Evolutionary conservation across 2,797 vertebrate genomes (phyloP).

Genomic region (Borostomias antarcticus): DNA sequence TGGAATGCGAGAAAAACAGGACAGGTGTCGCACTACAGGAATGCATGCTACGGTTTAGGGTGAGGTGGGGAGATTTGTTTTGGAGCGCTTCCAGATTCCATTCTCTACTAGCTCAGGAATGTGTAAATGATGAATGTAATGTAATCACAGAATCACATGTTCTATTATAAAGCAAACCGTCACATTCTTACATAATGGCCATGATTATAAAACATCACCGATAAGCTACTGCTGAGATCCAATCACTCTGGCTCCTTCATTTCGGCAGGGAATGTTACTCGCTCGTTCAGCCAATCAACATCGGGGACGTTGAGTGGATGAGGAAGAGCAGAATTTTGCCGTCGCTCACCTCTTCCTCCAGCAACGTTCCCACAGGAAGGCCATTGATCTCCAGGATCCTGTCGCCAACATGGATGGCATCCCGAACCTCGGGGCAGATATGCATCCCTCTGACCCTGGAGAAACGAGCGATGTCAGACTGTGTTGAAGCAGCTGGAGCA

Average conservation of each 20-base stretch:
- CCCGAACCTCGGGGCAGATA: constrained; percentile 91
- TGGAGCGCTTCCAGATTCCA: constrained; percentile 25
- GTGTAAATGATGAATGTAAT: constrained; percentile 52
- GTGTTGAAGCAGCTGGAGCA: too few relatives aligned
- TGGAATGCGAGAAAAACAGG: constrained; percentile 17
- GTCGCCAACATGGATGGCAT: constrained; percentile 93
- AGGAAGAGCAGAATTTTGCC: background rate
- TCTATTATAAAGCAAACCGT: constrained; percentile 20
- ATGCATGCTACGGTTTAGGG: background rate
- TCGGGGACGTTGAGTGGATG: background rate
- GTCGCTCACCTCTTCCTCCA: constrained; percentile 89
- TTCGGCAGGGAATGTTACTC: too few relatives aligned
- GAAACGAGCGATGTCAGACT: constrained; percentile 30
- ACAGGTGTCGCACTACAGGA: background rate
- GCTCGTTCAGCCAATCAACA: too few relatives aligned
- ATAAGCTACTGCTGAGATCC: too few relatives aligned
- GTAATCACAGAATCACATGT: constrained; percentile 36
- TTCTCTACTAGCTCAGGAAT: constrained; percentile 51
- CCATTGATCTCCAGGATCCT: constrained; percentile 97
- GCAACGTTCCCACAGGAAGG: constrained; percentile 83
- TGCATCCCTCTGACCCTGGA: constrained; percentile 90
- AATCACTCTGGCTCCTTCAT: too few relatives aligned
- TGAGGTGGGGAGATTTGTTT: constrained; percentile 22
- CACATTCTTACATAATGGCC: background rate
- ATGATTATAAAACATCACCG: background rate